Evolutionary conservation across 2,888 invertebrate species (phyloP), one percentile per base, ranked within the genome.

Genomic region (Rhogogaster chlorosoma): DNA sequence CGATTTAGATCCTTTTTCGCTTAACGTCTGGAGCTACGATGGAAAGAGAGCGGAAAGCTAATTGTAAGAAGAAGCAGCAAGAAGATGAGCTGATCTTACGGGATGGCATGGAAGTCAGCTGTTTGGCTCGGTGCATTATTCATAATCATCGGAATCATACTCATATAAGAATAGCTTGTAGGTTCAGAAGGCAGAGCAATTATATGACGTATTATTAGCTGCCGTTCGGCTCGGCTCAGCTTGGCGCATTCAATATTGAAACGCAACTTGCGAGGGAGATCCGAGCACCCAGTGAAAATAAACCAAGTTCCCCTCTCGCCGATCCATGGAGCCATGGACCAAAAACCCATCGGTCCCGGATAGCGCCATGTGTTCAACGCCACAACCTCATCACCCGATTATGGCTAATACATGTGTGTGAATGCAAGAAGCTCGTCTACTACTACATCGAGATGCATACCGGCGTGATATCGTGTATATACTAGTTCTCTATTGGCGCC

Each of bases 321-420:
- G 42, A 42, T 36, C 80, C n/a, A n/a, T n/a, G n/a, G n/a, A n/a
- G n/a, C 61, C 80, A 26, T 36, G 80, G 61, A 80, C 80, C 80
- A 7, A 32, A 45, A 83, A 67, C 67, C 49, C 83, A 26, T 42
- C 36, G 18, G 83, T 6, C 36, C 67, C 32, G 83, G n/a, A 67
- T 83, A 64, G 67, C 83, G 83, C 83, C 83, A 83, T 70, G 83
- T 83, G 83, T 83, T 64, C 83, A 42, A 70, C 80, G 61, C 80
- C 80, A 61, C 80, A 80, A 80, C 12, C 61, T 80, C 80, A 80
- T 80, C 80, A 61, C 57, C 12, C 38, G 80, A 80, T 80, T 80
- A 61, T 61, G 49, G 61, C n/a, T 57, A 80, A 38, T 61, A 38
- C 61, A 61, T 22, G 53, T 53, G 38, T 73, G 38, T 49, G 38